These are phyloP conservation scores for Nasonia giraulti DNA, from an alignment of 1,140 invertebrate genomes.

Conservation along the genomic window DNA sequence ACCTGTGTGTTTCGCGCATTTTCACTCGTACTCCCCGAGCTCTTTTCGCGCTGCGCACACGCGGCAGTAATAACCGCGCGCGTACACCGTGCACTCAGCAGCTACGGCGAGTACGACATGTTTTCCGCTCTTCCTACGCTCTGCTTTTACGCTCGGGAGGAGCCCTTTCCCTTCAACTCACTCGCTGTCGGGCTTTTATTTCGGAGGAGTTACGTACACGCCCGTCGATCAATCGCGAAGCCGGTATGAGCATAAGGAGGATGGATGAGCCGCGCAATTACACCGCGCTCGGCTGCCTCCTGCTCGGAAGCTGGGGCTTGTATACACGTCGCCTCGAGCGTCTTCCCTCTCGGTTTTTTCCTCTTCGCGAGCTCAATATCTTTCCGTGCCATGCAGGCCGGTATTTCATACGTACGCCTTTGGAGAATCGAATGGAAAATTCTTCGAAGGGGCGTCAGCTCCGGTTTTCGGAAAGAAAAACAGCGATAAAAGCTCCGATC, in stretches of 20 bases:
- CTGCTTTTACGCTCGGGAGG: background rate
- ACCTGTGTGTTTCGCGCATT: conserved; percentile 1
- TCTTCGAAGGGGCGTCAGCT: too few relatives aligned
- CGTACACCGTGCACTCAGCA: background rate
- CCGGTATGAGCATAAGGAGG: background rate
- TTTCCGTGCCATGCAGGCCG: background rate
- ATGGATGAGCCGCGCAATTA: background rate
- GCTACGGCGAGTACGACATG: too few relatives aligned
- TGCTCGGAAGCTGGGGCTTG: background rate
- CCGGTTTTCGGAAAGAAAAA: background rate
- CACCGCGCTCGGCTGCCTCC: background rate
- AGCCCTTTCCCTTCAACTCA: too few relatives aligned
- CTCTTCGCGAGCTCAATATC: background rate
- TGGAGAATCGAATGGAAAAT: too few relatives aligned
- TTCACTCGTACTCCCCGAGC: background rate
- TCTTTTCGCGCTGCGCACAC: background rate
- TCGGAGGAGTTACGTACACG: background rate
- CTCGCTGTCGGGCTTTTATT: background rate
- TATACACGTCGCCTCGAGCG: background rate
- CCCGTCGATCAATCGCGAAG: background rate
- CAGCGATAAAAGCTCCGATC: background rate
- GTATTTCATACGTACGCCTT: background rate
- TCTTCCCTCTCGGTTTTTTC: background rate
- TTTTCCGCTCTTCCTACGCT: background rate
- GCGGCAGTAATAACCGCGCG: background rate